Evolutionary conservation across 2,888 invertebrate genomes (phyloP), one percentile per base, ranked within the genome.

Genomic region (Scaptomyza tumidula): DNA sequence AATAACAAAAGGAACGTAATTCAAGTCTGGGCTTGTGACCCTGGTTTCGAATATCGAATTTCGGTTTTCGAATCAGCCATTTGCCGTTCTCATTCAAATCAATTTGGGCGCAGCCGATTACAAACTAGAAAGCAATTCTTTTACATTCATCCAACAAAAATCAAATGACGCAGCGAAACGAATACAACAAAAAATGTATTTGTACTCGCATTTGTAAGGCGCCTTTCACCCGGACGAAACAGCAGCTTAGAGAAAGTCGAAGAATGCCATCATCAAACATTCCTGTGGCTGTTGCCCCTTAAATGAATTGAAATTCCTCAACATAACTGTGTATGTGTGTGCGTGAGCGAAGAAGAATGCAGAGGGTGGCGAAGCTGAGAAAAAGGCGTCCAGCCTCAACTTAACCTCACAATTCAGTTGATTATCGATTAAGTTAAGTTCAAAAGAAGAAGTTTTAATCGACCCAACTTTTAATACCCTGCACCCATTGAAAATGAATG

Each of bases 161-260:
- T 43, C 41, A 53, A 43, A 44, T 58, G 54, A 76, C 52, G 59
- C 63, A 63, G 54, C 45, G 33, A 63, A 37, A 29, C 3, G 19
- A 19, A 19, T 3, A 24, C 24, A 24, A 35, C 13, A 41, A 41
- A 7, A 7, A 39, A 39, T 11, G 6, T n/a, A 14, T 14, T 37
- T 24, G 11, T 29, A 10, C 29, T 45, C 19, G 3, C 19, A 10
- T 53, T 33, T 37, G 13, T 16, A 9, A 14, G 67, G 45, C 46
- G 73, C 78, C 78, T 78, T 78, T 74, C 74, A 78, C 66, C 74
- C 66, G 13, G 10, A 13, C 16, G 45, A 29, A 33, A 3, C n/a
- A 41, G 16, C 35, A 57, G 55, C 37, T 52, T 27, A 41, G 41
- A 35, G 27, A 60, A n/a, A 31, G 0, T n/a, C 0, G 3, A 7